Evolutionary conservation across 37 sponge, comb jelly and placozoan species (phyloP).

Genomic region (Haliclona indistincta): DNA sequence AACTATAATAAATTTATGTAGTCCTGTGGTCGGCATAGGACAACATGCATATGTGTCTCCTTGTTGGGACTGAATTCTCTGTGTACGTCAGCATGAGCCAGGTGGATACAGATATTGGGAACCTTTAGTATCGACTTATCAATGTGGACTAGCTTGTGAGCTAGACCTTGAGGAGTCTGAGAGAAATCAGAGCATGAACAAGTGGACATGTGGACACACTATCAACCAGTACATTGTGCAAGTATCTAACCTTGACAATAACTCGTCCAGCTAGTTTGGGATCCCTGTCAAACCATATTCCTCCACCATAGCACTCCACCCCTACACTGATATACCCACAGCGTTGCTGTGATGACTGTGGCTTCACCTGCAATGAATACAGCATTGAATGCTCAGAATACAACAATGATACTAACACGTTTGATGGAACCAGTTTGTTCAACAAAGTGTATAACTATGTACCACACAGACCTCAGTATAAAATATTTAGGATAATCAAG

Average conservation of each 20-base stretch:
- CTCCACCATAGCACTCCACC: constrained; percentile 92
- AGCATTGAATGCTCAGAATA: too few species aligned
- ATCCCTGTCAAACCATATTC: constrained; percentile 98
- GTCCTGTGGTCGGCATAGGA: too few species aligned
- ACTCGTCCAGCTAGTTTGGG: constrained; percentile 92
- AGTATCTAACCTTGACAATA: constrained; percentile 54
- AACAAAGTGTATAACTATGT: too few species aligned
- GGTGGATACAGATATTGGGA: constrained; percentile 94
- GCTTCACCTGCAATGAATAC: constrained; percentile 87
- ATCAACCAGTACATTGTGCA: too few species aligned
- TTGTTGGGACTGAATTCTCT: constrained; percentile 86
- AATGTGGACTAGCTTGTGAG: constrained; percentile 81
- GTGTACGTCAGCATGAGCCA: constrained; percentile 72
- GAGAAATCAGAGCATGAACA: too few species aligned
- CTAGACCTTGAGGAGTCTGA: constrained; percentile 50
- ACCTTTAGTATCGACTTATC: constrained; percentile 82
- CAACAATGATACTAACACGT: too few species aligned
- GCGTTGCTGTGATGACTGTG: constrained; percentile 32
- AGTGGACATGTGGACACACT: too few species aligned
- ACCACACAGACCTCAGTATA: too few species aligned
- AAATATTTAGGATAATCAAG: too few species aligned
- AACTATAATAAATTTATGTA: not conserved
- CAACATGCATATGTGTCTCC: constrained; percentile 78
- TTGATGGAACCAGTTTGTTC: too few species aligned
- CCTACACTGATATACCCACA: constrained; percentile 74